Base-by-base conservation (phyloP, 1,140 invertebrate species). In the Tetragonula clypearis region DNA sequence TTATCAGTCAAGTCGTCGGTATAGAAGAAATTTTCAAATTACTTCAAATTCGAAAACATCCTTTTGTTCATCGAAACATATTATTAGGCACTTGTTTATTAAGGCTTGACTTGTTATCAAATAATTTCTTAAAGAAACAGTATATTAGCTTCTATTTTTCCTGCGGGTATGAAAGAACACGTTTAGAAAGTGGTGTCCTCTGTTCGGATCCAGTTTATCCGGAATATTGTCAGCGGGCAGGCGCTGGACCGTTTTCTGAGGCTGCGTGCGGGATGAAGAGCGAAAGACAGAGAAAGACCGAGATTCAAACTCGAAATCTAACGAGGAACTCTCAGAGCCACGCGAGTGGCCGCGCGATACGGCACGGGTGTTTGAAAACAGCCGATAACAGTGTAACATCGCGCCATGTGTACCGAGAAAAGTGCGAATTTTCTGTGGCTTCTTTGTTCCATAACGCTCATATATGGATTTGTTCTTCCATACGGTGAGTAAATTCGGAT, bases 341-440 rank as follows among this genome's bases (percentile, higher is more conserved):
- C 93, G 91, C 92, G 90, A 93, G 92, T 92, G 89, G 90, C 88
- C 90, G 92, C 89, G 90, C 90, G 89, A 89, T 86, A 87, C 92
- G 90, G 82, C 82, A 88, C 91, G 85, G 72, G 82, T 83, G 77
- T 85, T 86, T 80, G 88, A 82, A 90, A 75, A 88, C 75, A 74
- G 85, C 82, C 83, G 87, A 86, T 80, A 88, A 85, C 62, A 77
- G 81, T 86, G 72, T 62, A 35, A 85, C 74, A 21, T 74, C 82
- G 82, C 91, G 72, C 87, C 79, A 87, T 92, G 92, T 92, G 88
- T 78, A 56, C 65, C 55, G 35, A 62, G 60, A 85, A 79, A 88
- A 83, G 68, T 88, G 69, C 76, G 76, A 87, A 69, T 75, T 55
- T 84, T 21, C 71, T 71, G 77, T 81, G 86, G 80, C 65, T 88